Conservation (phyloP, 2,888 invertebrate genomes). For the Chromoteleia sp. region DNA sequence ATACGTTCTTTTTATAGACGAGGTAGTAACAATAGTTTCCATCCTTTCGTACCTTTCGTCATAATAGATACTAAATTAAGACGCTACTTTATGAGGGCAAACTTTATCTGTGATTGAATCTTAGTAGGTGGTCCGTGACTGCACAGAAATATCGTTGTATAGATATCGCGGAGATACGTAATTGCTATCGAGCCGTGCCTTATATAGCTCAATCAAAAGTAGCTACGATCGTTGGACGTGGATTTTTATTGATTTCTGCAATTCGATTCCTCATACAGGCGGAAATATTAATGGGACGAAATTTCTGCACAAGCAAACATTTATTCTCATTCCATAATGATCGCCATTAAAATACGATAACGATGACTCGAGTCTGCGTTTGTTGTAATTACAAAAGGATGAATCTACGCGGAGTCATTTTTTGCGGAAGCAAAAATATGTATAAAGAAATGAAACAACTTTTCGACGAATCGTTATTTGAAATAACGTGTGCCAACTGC, state of each 20-base stretch:
- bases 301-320: constrained; percentile 7
- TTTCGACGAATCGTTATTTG: constrained; percentile 1
- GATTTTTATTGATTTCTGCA: constrained; percentile 50
- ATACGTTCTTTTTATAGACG: not conserved
- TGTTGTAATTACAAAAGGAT: constrained; percentile 8
- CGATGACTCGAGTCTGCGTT: not conserved
- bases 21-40: constrained; percentile 50
- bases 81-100: constrained; percentile 55
- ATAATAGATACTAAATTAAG: constrained; percentile 69
- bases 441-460: constrained; percentile 1
- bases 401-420: not conserved
- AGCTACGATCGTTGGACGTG: constrained; percentile 25
- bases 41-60: constrained; percentile 38
- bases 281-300: constrained; percentile 28
- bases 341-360: constrained; percentile 12
- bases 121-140: constrained; percentile 71
- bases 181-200: constrained; percentile 65
- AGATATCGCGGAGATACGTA: constrained; percentile 68
- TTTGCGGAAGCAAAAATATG: not conserved
- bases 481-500: not conserved
- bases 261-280: constrained; percentile 9
- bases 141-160: constrained; percentile 67
- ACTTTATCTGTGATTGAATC: constrained; percentile 72
- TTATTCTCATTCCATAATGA: not conserved
- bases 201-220: constrained; percentile 59